Percentiles rank a stretch among this genome's conserved stretches.
phyloP scores from a whole-genome alignment of 2,113 vertebrate genomes.

The Chaetodon trifascialis region DNA sequence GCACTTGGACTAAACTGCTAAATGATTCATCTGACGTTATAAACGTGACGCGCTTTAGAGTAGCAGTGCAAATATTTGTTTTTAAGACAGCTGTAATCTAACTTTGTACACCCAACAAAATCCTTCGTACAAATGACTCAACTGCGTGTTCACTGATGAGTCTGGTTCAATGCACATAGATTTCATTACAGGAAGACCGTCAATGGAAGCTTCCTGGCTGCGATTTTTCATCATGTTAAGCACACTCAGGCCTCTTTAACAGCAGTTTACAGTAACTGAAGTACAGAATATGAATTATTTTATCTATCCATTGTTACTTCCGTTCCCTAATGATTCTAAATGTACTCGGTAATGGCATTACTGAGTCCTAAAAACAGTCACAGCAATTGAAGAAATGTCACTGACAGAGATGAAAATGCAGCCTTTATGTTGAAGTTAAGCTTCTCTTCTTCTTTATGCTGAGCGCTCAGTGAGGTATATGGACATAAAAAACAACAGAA shows the following conservation, averaged over 20 bases:
- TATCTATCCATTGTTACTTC: neutral
- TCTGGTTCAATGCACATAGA: slow-evolving; percentile 4
- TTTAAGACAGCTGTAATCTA: neutral
- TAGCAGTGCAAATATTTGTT: neutral
- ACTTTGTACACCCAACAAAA: neutral
- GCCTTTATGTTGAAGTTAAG: neutral
- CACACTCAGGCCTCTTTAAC: neutral
- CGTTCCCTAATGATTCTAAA: slow-evolving; percentile 16
- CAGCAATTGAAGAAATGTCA: slow-evolving; percentile 4
- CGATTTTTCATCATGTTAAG: neutral
- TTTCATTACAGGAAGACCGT: slow-evolving; percentile 12
- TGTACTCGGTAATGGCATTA: neutral
- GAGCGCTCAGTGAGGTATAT: neutral
- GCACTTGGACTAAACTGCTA: neutral
- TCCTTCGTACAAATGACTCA: slow-evolving; percentile 11
- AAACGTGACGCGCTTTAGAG: slow-evolving; percentile 6
- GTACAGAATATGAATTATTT: neutral
- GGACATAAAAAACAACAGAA: neutral
- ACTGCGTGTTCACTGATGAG: neutral
- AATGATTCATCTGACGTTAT: slow-evolving; percentile 34
- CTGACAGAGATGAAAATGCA: neutral
- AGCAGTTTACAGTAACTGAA: neutral
- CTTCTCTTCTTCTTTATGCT: neutral
- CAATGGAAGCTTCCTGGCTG: neutral
- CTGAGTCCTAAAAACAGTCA: slow-evolving; percentile 2